A percentile compares a stretch with the other conserved stretches of the same genome.
phyloP scores from a whole-genome alignment of 2,888 invertebrate species.

The Eristalis arbustorum region DNA sequence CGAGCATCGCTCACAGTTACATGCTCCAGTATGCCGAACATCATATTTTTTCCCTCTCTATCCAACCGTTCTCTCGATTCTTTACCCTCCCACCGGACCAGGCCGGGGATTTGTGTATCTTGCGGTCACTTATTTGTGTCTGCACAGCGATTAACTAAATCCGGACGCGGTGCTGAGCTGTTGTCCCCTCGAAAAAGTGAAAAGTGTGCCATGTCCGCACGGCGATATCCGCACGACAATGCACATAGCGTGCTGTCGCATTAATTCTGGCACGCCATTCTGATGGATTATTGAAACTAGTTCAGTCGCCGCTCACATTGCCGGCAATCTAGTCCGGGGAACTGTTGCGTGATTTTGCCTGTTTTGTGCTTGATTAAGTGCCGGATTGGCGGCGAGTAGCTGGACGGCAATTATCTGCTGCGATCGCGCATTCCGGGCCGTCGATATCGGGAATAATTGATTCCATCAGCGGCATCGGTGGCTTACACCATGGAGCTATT shows the following conservation, averaged over 20 bases:
- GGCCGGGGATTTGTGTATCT: not conserved
- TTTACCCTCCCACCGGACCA: not conserved
- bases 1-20: conserved; percentile 2
- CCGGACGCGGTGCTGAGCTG: not conserved
- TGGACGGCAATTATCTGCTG: conserved; percentile 26
- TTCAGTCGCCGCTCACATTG: conserved; percentile 8
- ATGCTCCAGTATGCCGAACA: conserved; percentile 1
- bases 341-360: conserved; percentile 29
- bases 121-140: conserved; percentile 40
- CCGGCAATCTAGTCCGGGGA: conserved; percentile 18
- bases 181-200: not conserved
- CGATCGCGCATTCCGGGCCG: conserved; percentile 16
- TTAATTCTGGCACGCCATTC: conserved; percentile 55
- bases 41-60: not conserved
- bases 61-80: not conserved
- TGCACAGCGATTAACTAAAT: conserved; percentile 22
- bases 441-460: conserved; percentile 20
- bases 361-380: not conserved
- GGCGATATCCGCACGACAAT: not conserved
- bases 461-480: conserved; percentile 23
- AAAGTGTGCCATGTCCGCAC: not conserved
- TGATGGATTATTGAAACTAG: conserved; percentile 58
- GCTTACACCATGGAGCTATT: conserved; percentile 28
- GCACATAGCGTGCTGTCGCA: conserved; percentile 41
- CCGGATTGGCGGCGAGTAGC: conserved; percentile 48